phyloP scores from a whole-genome alignment of 2,888 invertebrate species.

The Melolontha melolontha region DNA sequence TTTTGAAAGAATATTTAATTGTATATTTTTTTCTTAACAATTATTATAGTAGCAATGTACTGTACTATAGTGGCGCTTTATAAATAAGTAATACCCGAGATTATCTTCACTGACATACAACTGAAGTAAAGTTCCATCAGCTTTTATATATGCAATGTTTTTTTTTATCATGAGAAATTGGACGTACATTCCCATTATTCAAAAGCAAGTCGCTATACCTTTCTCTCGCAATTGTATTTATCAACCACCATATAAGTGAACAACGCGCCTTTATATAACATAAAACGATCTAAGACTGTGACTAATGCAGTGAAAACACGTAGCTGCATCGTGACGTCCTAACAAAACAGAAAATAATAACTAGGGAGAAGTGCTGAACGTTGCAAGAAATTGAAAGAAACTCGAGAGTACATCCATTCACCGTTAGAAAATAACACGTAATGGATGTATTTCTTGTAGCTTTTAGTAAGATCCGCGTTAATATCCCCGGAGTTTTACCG shows the following conservation, averaged over 20 bases:
- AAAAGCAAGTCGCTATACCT: too few relatives aligned
- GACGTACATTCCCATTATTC: too few relatives aligned
- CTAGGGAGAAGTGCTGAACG: slow-evolving; percentile 25
- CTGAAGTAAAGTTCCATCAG: too few relatives aligned
- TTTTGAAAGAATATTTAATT: too few relatives aligned
- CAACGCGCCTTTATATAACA: slow-evolving; percentile 24
- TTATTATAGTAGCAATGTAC: too few relatives aligned
- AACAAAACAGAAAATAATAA: slow-evolving; percentile 37
- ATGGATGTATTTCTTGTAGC: slow-evolving; percentile 52
- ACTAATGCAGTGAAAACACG: slow-evolving; percentile 7
- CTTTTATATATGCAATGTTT: too few relatives aligned
- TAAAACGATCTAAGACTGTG: slow-evolving; percentile 23
- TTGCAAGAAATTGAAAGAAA: slow-evolving; percentile 42
- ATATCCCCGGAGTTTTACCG: slow-evolving; percentile 49
- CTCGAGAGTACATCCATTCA: slow-evolving; percentile 37
- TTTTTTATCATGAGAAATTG: too few relatives aligned
- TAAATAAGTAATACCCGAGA: too few relatives aligned
- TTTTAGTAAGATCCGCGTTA: slow-evolving; percentile 50
- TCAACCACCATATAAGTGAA: slow-evolving; percentile 35
- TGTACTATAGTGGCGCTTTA: too few relatives aligned
- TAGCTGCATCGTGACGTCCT: slow-evolving; percentile 33
- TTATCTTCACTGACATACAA: too few relatives aligned
- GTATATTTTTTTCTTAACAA: too few relatives aligned
- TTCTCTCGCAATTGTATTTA: slow-evolving; percentile 11
- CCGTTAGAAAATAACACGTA: slow-evolving; percentile 46